Percentiles rank a stretch among this genome's conserved stretches.
Conservation (phyloP, 2,113 vertebrate genomes). For the Dascyllus trimaculatus region DNA sequence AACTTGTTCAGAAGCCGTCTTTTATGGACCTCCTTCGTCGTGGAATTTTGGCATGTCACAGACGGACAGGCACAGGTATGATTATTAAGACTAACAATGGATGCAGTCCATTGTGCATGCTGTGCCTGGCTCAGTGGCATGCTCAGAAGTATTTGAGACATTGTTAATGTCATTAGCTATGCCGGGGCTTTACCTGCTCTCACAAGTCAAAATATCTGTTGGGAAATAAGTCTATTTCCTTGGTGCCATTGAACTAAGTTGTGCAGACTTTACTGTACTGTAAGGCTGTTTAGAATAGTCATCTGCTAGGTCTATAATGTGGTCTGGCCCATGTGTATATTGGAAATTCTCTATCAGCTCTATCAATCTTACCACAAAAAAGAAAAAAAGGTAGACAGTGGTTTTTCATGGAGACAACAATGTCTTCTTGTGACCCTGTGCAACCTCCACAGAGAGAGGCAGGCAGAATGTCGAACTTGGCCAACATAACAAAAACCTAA, state of each 20-base stretch:
- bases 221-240: not conserved
- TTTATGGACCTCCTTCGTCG: not conserved
- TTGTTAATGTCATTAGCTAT: not conserved
- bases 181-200: not conserved
- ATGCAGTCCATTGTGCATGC: not conserved
- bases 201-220: conserved; percentile 7
- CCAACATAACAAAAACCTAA: not conserved
- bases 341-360: not conserved
- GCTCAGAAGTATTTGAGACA: not conserved
- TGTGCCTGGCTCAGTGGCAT: not conserved
- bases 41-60: not conserved
- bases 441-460: too few relatives aligned
- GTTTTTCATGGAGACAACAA: not conserved
- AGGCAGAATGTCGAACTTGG: too few relatives aligned
- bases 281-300: not conserved
- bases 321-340: not conserved
- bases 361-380: not conserved
- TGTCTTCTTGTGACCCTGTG: too few relatives aligned
- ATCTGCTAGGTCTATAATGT: not conserved
- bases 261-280: not conserved
- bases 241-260: not conserved
- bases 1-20: too few relatives aligned
- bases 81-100: not conserved
- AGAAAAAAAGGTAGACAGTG: not conserved
- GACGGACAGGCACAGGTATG: too few relatives aligned